A percentile compares a stretch with the other conserved stretches of the same genome.
phyloP scores from a whole-genome alignment of 2,888 invertebrate species.

The Agrotis segetum region DNA sequence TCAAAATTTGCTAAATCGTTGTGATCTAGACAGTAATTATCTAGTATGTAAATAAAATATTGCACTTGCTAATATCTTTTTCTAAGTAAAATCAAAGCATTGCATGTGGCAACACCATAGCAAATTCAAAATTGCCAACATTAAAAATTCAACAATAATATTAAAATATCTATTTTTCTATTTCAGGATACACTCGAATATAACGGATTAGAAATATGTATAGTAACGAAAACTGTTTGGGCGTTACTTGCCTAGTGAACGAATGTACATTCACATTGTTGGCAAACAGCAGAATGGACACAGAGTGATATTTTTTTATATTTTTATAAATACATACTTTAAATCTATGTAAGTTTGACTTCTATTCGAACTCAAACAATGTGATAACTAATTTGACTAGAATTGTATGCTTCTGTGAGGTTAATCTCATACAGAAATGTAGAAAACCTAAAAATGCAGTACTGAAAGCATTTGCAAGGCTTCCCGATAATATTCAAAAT shows the following conservation, averaged over 20 bases:
- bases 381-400: neutral
- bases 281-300: conserved; percentile 35
- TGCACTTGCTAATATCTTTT: conserved; percentile 22
- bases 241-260: conserved; percentile 80
- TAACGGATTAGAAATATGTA: conserved; percentile 85
- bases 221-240: conserved; percentile 86
- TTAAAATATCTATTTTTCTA: conserved; percentile 68
- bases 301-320: conserved; percentile 67
- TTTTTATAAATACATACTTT: conserved; percentile 66
- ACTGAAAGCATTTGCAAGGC: neutral
- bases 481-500: conserved; percentile 1
- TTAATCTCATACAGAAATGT: neutral
- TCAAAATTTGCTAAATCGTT: conserved; percentile 16
- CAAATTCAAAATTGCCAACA: conserved; percentile 38
- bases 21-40: neutral
- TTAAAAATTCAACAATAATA: conserved; percentile 45
- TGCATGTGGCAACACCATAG: conserved; percentile 52
- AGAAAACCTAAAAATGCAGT: neutral
- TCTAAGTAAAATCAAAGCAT: conserved; percentile 19
- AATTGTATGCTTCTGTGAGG: neutral
- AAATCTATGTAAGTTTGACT: conserved; percentile 58
- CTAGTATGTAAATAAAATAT: conserved; percentile 38
- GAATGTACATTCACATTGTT: conserved; percentile 46
- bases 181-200: conserved; percentile 89
- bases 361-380: conserved; percentile 45